Evolutionary conservation across 2,888 invertebrate genomes (phyloP), one percentile per base, ranked within the genome.

Genomic region (Cyclophora punctaria): DNA sequence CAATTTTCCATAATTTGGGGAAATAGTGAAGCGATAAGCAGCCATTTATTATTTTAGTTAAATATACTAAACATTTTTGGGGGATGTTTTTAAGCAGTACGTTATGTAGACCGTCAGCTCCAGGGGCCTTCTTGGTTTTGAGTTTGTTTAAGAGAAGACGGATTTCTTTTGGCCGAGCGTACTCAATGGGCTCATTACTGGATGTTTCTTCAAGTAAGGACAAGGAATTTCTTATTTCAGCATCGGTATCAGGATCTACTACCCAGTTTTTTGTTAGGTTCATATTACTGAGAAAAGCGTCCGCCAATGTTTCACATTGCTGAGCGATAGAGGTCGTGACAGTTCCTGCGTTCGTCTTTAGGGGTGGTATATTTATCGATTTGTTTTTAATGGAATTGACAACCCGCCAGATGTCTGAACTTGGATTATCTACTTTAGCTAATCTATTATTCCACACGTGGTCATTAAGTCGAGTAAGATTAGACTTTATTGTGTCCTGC

Each of bases 1-100:
- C 53, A 4, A 35, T n/a, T 45, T 58, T 56, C 56, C 46, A 53
- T 3, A 7, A 7, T 2, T 33, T 42, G 3, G 55, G 53, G 42
- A 52, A 55, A 42, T 46, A 51, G 3, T 20, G 6, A 6, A 41
- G 5, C n/a, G 35, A 34, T 35, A 47, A 6, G 35, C 7, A 35
- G 35, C 7, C 35, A 43, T 50, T 7, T 5, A 6, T 44, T 35
- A 40, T 47, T 50, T 47, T 40, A 7, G 40, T 40, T n/a, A 46
- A 41, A 6, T 34, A 37, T 4, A 34, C 40, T 34, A 7, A 34
- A 40, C 34, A 37, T 47, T 40, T 40, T 34, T 34, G 20, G 5
- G 40, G 6, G 4, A 40, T 33, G 35, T 33, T 45, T 44, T 45
- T 7, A 20, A 34, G 45, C n/a, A 6, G 2, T 7, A n/a, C n/a